phyloP scores from a whole-genome alignment of 2,113 vertebrate genomes.

The Helogale parvula region DNA sequence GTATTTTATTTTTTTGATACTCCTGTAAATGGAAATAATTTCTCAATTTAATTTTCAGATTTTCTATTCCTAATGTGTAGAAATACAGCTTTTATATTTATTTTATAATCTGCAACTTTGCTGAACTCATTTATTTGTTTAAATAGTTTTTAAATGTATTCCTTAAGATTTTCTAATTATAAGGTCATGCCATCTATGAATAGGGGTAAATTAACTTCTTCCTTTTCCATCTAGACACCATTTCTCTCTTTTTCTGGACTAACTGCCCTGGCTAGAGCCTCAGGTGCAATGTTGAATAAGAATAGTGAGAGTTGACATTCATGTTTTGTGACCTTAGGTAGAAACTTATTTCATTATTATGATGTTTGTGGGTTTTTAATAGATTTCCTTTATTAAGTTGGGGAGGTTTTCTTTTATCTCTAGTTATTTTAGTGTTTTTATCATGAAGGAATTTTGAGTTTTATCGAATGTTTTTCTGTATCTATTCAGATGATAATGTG shows the following conservation, averaged over 20 bases:
- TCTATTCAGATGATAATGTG: background rate
- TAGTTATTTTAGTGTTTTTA: background rate
- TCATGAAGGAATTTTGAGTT: background rate
- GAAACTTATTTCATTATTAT: background rate
- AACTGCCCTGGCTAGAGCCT: background rate
- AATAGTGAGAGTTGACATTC: background rate
- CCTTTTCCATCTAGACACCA: background rate
- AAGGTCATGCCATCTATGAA: background rate
- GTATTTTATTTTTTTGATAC: slow-evolving; percentile 21
- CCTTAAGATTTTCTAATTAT: background rate
- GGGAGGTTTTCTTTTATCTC: background rate
- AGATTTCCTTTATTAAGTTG: background rate
- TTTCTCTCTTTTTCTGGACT: background rate
- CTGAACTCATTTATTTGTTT: background rate
- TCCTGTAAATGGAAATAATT: slow-evolving; percentile 5
- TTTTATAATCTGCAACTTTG: background rate
- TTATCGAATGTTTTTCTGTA: background rate
- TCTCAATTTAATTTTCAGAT: background rate
- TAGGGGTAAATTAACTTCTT: background rate
- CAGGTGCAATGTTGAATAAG: background rate
- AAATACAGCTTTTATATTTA: background rate
- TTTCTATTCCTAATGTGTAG: background rate
- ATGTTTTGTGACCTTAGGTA: background rate
- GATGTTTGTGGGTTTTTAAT: background rate
- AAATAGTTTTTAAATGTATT: background rate